Conservation (phyloP, 1,140 invertebrate genomes). For the Oscheius sp. region DNA sequence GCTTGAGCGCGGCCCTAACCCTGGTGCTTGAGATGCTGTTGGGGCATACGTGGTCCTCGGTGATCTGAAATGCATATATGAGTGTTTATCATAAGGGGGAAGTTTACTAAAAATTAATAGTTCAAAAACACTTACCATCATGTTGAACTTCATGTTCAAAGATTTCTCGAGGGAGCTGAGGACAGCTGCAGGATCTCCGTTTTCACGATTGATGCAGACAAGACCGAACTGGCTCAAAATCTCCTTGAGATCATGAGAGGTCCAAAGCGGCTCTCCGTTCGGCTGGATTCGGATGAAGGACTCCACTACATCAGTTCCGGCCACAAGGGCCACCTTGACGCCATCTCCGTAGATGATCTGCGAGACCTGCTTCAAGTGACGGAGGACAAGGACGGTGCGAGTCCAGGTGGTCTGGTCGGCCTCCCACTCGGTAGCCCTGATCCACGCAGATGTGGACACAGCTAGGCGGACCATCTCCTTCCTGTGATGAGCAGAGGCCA, state of each 20-base stretch:
- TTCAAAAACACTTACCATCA: no score
- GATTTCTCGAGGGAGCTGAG: no score
- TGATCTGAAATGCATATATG: background rate
- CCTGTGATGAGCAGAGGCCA: constrained; percentile 6
- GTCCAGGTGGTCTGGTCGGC: background rate
- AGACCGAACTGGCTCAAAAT: background rate
- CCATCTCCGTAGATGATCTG: no score
- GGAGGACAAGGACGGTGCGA: no score
- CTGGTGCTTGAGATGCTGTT: background rate
- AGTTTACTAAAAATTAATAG: no score
- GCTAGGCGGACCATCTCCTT: background rate
- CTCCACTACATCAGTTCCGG: background rate
- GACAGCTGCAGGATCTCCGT: no score
- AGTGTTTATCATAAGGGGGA: no score
- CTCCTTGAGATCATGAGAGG: background rate
- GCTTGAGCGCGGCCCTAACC: background rate
- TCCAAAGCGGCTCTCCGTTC: background rate
- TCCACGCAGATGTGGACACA: background rate
- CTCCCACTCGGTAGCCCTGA: background rate
- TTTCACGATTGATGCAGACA: background rate
- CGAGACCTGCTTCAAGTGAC: no score
- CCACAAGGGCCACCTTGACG: background rate
- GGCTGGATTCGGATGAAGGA: background rate
- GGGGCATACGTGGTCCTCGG: background rate
- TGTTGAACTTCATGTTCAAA: no score